Evolutionary conservation across 2,797 vertebrate species (phyloP), one percentile per base, ranked within the genome.

Genomic region (Lates japonicus): DNA sequence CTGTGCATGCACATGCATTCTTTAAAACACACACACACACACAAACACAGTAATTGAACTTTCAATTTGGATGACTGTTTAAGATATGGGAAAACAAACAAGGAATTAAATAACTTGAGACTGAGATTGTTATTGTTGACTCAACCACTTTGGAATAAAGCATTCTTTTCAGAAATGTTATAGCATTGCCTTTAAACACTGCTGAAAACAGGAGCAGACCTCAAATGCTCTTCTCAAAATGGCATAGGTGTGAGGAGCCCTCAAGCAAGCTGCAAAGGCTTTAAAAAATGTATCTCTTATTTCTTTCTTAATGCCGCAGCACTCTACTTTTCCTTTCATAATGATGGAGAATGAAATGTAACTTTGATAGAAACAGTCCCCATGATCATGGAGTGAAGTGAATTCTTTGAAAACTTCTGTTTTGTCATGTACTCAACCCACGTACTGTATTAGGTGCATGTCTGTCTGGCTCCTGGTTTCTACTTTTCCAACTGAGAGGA

Each of bases 401-500:
- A 74, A 25, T 51, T 63, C 20, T 58, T 41, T 74, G 37, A 70
- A 57, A 80, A 58, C 33, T 49, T 74, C 3, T 14, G 12, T 8
- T 57, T 39, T 1, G 60, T 52, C 51, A 39, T 6, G 67, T 69
- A 46, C 72, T 81, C 9, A 58, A 33, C 46, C 41, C 70, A 4
- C 31, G 11, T 17, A 70, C 59, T 3, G 11, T 17, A 70, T 62
- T 3, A 63, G 69, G n/a, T 39, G 42, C 52, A 64, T 16, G 44
- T 74, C 71, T 39, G 58, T 70, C 76, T 29, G 68, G 73, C 55
- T 61, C 14, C 11, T 39, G n/a, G 37, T 48, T 80, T 83, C 52
- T 59, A 49, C 39, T 62, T 80, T 78, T 83, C 76, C 54, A 78
- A 31, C 44, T n/a, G 64, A 81, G 62, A 74, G 76, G 86, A 83